These are phyloP conservation scores for Oceanites oceanicus DNA, from an alignment of 2,113 vertebrate species.

Conservation along the genomic window DNA sequence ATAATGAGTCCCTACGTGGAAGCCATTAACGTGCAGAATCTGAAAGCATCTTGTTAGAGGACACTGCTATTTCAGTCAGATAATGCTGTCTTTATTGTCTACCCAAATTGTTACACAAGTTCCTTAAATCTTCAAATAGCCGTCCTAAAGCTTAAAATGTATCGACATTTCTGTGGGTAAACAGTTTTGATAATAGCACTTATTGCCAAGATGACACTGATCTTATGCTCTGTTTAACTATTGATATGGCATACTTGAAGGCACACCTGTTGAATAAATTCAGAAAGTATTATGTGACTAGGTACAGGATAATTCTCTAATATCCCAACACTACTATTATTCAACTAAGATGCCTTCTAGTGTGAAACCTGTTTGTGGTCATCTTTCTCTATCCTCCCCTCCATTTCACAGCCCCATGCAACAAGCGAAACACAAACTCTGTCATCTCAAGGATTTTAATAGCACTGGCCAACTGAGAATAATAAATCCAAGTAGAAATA, in stretches of 20 bases:
- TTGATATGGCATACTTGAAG: not conserved
- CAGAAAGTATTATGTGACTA: not conserved
- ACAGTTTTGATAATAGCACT: not conserved
- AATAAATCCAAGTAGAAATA: constrained; percentile 40
- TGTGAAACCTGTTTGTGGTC: not conserved
- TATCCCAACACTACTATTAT: not conserved
- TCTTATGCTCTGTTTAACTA: not conserved
- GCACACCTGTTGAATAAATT: not conserved
- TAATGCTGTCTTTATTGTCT: not conserved
- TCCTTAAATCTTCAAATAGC: not conserved
- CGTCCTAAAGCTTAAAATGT: not conserved
- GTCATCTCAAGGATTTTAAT: constrained; percentile 48
- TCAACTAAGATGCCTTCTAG: not conserved
- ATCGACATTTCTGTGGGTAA: not conserved
- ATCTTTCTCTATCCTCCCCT: not conserved
- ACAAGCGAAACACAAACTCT: not conserved
- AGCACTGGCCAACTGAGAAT: constrained; percentile 6
- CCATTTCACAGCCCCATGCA: not conserved
- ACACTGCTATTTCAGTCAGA: not conserved
- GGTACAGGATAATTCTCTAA: not conserved
- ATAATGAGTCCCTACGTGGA: not conserved
- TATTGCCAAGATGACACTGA: not conserved
- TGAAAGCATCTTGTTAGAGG: not conserved
- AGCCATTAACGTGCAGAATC: not conserved
- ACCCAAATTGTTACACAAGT: not conserved